A percentile compares a stretch with the other conserved stretches of the same genome.
Evolutionary conservation across 1,140 invertebrate species (phyloP).

Genomic region (Caenorhabditis brenneri): DNA sequence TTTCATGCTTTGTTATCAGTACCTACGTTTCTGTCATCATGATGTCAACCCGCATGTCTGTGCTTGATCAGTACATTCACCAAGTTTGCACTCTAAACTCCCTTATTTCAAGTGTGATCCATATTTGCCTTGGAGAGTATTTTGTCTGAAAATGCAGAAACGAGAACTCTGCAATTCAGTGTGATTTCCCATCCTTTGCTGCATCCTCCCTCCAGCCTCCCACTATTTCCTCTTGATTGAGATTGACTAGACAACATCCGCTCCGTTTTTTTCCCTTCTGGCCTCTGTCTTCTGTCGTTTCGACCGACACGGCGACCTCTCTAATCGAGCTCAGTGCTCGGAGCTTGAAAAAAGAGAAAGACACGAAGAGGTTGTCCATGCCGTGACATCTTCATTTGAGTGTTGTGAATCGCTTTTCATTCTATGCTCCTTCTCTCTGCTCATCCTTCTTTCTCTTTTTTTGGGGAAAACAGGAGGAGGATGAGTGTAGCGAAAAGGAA

Average conservation of each 20-base stretch:
- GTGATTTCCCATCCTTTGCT: neutral
- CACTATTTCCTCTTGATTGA: conserved; percentile 4
- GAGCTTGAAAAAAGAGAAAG: neutral
- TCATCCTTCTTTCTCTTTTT: neutral
- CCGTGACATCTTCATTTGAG: conserved; percentile 38
- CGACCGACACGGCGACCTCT: conserved; percentile 4
- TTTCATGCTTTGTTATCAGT: too few relatives aligned
- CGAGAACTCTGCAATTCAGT: neutral
- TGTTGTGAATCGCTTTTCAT: conserved; percentile 2
- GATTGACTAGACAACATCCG: conserved; percentile 15
- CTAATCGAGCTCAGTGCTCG: conserved; percentile 23
- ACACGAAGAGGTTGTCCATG: neutral
- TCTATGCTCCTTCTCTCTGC: neutral
- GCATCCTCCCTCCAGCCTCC: neutral
- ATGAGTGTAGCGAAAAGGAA: neutral
- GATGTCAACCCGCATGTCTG: too few relatives aligned
- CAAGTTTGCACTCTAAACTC: too few relatives aligned
- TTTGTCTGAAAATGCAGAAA: neutral
- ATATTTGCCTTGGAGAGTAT: too few relatives aligned
- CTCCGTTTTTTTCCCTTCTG: neutral
- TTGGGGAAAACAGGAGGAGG: neutral
- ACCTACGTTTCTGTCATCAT: too few relatives aligned
- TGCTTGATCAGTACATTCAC: too few relatives aligned
- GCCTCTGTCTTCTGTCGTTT: neutral
- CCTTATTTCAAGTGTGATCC: too few relatives aligned